Percentiles rank a stretch among this genome's conserved stretches.
Conservation (phyloP, 1,140 invertebrate genomes). For the Drosophila orena region DNA sequence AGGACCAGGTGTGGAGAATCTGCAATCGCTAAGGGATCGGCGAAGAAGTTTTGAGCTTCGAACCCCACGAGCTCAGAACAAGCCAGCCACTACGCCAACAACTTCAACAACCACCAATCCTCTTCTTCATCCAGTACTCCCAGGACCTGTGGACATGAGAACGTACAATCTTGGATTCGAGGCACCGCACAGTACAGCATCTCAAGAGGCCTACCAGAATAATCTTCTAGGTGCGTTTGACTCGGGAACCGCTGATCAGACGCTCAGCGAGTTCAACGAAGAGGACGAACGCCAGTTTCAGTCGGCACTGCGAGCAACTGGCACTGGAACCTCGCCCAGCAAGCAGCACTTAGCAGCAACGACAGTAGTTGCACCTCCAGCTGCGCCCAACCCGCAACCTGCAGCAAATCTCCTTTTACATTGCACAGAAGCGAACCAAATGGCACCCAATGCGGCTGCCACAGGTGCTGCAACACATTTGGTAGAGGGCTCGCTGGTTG, state of each 20-base stretch:
- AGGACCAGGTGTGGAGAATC: slow-evolving; percentile 91
- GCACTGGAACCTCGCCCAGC: slow-evolving; percentile 75
- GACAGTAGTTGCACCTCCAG: slow-evolving; percentile 2
- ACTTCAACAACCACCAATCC: slow-evolving; percentile 23
- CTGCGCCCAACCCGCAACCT: background rate
- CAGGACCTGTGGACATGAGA: slow-evolving; percentile 94
- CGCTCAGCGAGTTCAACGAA: slow-evolving; percentile 90
- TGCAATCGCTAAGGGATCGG: slow-evolving; percentile 92
- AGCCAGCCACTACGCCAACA: slow-evolving; percentile 17
- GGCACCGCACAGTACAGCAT: slow-evolving; percentile 85
- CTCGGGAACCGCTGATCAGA: slow-evolving; percentile 88
- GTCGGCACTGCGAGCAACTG: slow-evolving; percentile 87
- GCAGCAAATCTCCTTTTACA: slow-evolving; percentile 37
- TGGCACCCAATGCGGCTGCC: slow-evolving; percentile 42
- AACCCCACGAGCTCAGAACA: slow-evolving; percentile 52
- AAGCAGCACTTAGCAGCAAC: slow-evolving; percentile 22
- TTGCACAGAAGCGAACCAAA: slow-evolving; percentile 64
- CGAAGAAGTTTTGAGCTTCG: slow-evolving; percentile 87
- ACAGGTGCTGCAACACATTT: slow-evolving; percentile 33
- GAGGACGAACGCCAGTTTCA: slow-evolving; percentile 92
- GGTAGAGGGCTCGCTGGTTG: slow-evolving; percentile 49
- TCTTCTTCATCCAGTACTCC: slow-evolving; percentile 87
- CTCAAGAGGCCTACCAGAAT: slow-evolving; percentile 86
- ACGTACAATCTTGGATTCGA: slow-evolving; percentile 90
- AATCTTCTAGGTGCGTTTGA: slow-evolving; percentile 89